These are phyloP conservation scores for Drosophila setifemur DNA, from an alignment of 1,140 invertebrate species.

Conservation along the genomic window DNA sequence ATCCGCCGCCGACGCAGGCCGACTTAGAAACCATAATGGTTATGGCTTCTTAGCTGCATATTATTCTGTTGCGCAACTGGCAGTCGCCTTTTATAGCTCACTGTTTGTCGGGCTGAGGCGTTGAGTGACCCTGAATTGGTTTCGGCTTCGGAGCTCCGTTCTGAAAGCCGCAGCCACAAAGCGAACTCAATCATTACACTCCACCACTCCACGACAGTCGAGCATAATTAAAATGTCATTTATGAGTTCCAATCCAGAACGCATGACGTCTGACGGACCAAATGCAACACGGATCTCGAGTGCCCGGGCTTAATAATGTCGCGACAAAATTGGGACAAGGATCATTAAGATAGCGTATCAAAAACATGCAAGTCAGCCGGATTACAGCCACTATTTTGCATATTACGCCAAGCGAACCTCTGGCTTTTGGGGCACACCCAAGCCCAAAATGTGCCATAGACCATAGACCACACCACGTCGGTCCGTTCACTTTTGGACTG, in stretches of 20 bases:
- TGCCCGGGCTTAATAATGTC: conserved; percentile 1
- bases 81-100: conserved; percentile 51
- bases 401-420: conserved; percentile 1
- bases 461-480: conserved; percentile 4
- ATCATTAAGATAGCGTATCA: conserved; percentile 27
- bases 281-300: not conserved
- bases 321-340: conserved; percentile 17
- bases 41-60: conserved; percentile 21
- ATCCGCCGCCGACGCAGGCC: conserved; percentile 21
- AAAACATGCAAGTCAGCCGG: conserved; percentile 19
- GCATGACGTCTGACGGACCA: not conserved
- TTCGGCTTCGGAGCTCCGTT: conserved; percentile 22
- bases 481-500: conserved; percentile 52
- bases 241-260: not conserved
- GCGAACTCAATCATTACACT: conserved; percentile 11
- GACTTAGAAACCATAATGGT: conserved; percentile 45
- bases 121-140: conserved; percentile 56
- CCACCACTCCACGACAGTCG: too few species aligned
- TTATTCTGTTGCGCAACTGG: conserved; percentile 45
- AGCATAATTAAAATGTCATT: conserved; percentile 40
- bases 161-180: conserved; percentile 17
- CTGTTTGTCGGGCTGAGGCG: conserved; percentile 25
- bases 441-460: conserved; percentile 30
- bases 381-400: conserved; percentile 26
- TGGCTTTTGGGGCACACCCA: conserved; percentile 47